Conservation (phyloP, 1,140 invertebrate genomes). For the Phortica variegata region DNA sequence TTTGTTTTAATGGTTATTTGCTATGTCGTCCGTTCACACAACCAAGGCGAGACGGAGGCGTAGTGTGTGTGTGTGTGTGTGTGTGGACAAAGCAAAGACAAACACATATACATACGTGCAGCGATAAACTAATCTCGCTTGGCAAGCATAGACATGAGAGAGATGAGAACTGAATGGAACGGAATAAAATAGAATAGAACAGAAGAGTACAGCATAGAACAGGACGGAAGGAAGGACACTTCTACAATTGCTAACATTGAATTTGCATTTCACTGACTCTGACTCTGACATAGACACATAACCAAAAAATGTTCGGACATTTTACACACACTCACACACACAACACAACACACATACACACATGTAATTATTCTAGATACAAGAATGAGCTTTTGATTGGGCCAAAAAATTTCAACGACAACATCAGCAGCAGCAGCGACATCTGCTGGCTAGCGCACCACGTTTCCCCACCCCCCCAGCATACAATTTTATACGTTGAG, state of each 20-base stretch:
- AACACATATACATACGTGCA: too few species aligned
- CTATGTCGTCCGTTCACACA: background rate
- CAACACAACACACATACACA: constrained; percentile 20
- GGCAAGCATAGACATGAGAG: background rate
- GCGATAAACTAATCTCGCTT: too few species aligned
- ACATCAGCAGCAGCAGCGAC: too few species aligned
- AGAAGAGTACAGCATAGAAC: background rate
- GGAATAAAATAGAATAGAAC: too few species aligned
- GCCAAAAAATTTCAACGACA: background rate
- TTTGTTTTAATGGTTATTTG: constrained; percentile 1
- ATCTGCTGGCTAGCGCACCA: too few species aligned
- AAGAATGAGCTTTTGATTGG: background rate
- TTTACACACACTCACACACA: constrained; percentile 13
- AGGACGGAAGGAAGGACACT: constrained; percentile 10
- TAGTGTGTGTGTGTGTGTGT: too few species aligned
- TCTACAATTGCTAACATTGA: constrained; percentile 25
- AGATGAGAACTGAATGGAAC: too few species aligned
- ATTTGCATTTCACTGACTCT: too few species aligned
- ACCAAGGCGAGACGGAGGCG: too few species aligned
- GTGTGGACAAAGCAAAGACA: background rate
- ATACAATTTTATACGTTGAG: constrained; percentile 13
- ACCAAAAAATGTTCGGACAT: constrained; percentile 25
- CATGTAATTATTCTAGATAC: constrained; percentile 10
- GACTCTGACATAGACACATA: constrained; percentile 27
- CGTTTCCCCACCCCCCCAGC: too few species aligned